Base-by-base conservation (phyloP, 2,113 vertebrate genomes). In the Oryzias woworae region DNA sequence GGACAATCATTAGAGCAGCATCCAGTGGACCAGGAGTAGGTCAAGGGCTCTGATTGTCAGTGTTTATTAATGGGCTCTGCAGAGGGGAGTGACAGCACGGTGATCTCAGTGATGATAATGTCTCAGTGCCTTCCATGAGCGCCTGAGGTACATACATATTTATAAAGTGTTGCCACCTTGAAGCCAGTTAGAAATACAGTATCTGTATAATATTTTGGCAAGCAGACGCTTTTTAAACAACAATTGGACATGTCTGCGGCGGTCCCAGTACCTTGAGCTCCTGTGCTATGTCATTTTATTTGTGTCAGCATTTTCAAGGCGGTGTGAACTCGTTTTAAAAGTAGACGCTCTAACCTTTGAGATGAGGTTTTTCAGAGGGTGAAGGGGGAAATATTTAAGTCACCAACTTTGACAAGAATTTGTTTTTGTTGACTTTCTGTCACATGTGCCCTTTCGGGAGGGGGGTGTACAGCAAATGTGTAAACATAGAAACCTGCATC, bases 61-160 rank as follows among this genome's bases (percentile, higher is more conserved):
- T 83, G 83, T 90, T 89, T 90, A 89, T 89, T 90, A 88, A 90
- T 89, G 87, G 85, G 72, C 68, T 67, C 61, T 75, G 80, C 75
- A 80, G 70, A 81, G 66, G 68, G 68, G 78, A 84, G 77, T 81
- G 87, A 88, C 78, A 85, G 84, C 57, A 56, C 63, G 77, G 73
- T 83, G 83, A 89, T 87, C 83, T 85, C 81, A 69, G 76, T 82
- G 82, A 89, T 91, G 86, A 92, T 85, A 86, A 85, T 68, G 85
- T 87, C 84, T 90, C 87, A 88, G 87, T 89, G 86, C 87, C 86
- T 87, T 90, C 81, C 79, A 69, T 74, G 71, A 84, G 82, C 65
- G 73, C 73, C 86, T 77, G 70, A 60, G 84, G 53, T 77, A 75
- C 82, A 90, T 91, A 84, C 85, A 91, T 92, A 91, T 92, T 91